Evolutionary conservation across 2,113 vertebrate species (phyloP).

Genomic region (Centropristis striata): DNA sequence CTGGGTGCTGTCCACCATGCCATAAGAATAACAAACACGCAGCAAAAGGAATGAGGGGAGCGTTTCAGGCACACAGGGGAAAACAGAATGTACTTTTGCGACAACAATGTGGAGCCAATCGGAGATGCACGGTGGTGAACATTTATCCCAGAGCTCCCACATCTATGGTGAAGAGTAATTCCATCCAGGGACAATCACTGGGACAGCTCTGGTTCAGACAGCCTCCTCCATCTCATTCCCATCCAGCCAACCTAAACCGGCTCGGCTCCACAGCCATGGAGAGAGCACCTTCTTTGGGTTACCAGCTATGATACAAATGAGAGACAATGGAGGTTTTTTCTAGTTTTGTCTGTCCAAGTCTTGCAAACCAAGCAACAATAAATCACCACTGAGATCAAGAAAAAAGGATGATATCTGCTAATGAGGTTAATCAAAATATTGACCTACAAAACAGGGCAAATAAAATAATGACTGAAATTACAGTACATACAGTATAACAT

Average conservation of each 20-base stretch:
- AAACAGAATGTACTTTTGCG: conserved; percentile 66
- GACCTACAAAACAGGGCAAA: not conserved
- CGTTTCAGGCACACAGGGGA: conserved; percentile 55
- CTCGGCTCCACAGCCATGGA: conserved; percentile 21
- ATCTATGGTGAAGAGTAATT: conserved; percentile 80
- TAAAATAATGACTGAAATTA: not conserved
- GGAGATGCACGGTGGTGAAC: conserved; percentile 60
- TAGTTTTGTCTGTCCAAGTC: not conserved
- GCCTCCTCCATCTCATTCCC: conserved; percentile 66
- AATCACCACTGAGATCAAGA: not conserved
- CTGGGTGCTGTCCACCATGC: conserved; percentile 68
- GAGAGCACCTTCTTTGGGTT: not conserved
- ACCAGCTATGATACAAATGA: conserved; percentile 5
- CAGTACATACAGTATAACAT: no score
- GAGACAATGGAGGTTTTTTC: not conserved
- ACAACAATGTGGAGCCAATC: conserved; percentile 67
- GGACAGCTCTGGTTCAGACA: conserved; percentile 55
- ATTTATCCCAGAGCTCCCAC: conserved; percentile 65
- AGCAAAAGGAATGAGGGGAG: conserved; percentile 66
- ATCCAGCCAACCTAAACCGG: conserved; percentile 53
- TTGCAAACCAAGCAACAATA: not conserved
- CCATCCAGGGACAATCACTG: conserved; percentile 87
- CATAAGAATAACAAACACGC: conserved; percentile 85
- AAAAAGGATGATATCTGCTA: not conserved
- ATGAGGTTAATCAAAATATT: not conserved